Evolutionary conservation across 2,797 vertebrate genomes (phyloP), one percentile per base, ranked within the genome.

Genomic region (Hephaestus fuliginosus): DNA sequence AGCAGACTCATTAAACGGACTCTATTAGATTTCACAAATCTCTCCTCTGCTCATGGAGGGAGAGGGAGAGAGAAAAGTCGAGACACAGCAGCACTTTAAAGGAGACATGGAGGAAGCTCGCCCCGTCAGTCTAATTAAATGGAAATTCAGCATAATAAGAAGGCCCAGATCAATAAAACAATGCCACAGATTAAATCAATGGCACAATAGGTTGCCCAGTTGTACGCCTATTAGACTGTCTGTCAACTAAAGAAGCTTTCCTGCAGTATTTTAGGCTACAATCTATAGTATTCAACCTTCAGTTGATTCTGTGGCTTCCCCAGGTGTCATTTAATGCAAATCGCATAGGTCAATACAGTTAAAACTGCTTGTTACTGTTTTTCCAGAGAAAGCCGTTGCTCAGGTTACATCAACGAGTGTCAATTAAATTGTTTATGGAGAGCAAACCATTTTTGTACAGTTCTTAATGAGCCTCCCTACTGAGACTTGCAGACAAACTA

Each of bases 21-120:
- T 93, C 88, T 84, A 93, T 94, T 94, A 89, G 89, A 94, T 94
- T 93, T 86, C 64, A 72, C 74, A 90, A 87, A 90, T 91, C 78
- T 92, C 87, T 86, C 74, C 72, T 76, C 65, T 67, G 57, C 76
- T 91, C 80, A 74, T 84, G 51, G 65, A 82, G 65, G 25, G 67
- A 70, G 62, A 69, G 48, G 10, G 18, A 78, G 61, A 17, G 46
- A 74, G 64, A 48, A 71, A 65, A 74, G 33, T 18, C 76, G 73
- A 78, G 86, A 72, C 52, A 61, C 61, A 78, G 74, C 64, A 77
- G 70, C 81, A 76, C 70, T 90, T 89, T 87, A 82, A 85, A 88
- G 69, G 48, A 70, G 75, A 76, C 76, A 83, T 82, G 69, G 70
- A 70, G n/a, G 70, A 85, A 67, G 72, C 76, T 76, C 44, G 86